Conservation (phyloP, 1,140 invertebrate species). For the Medauroidea extradentata region DNA sequence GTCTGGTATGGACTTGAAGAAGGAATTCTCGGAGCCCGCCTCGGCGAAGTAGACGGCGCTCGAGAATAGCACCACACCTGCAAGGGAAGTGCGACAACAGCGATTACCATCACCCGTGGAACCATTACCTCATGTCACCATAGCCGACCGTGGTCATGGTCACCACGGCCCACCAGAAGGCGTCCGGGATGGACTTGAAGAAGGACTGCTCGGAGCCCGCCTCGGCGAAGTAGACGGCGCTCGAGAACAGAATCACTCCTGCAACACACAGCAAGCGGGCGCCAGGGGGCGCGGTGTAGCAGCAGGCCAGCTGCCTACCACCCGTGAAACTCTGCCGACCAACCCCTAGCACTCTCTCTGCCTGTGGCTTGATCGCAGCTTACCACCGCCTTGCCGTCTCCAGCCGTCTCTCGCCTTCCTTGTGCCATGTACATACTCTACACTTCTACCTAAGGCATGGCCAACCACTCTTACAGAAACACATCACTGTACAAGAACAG, state of each 20-base stretch:
- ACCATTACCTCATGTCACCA: slow-evolving; percentile 88
- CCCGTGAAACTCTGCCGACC: not conserved
- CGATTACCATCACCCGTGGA: not conserved
- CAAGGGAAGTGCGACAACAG: slow-evolving; percentile 42
- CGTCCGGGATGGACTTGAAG: slow-evolving; percentile 98
- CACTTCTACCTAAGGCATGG: too few species aligned
- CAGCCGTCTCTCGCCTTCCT: too few species aligned
- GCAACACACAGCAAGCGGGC: slow-evolving; percentile 50
- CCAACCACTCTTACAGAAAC: too few species aligned
- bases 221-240: slow-evolving; percentile 98
- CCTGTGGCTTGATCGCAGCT: too few species aligned
- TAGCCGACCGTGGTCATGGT: slow-evolving; percentile 98
- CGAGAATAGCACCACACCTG: slow-evolving; percentile 97
- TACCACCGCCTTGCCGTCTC: too few species aligned
- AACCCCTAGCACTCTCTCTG: not conserved
- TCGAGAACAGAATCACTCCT: slow-evolving; percentile 99
- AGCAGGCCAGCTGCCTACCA: not conserved
- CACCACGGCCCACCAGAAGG: slow-evolving; percentile 99
- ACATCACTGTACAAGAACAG: too few species aligned
- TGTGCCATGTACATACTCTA: too few species aligned
- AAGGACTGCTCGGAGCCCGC: slow-evolving; percentile 94
- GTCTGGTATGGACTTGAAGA: slow-evolving; percentile 96
- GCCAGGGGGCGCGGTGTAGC: not conserved
- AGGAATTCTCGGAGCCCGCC: slow-evolving; percentile 90
- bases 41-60: slow-evolving; percentile 98